Conservation (phyloP, 2,888 invertebrate species). For the Axea sp. region DNA sequence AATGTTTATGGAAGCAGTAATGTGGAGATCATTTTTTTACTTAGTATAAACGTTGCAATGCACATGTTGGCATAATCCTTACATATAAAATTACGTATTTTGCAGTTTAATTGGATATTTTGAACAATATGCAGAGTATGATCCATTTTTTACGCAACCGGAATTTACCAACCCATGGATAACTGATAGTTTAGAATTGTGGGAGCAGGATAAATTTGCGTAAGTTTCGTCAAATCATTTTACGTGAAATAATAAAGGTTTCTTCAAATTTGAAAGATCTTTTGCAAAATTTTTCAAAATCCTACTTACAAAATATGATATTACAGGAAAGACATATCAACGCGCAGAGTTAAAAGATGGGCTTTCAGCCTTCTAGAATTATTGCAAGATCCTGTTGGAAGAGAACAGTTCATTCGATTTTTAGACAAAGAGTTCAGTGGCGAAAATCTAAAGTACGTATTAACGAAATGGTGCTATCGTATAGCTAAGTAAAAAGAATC, state of each 20-base stretch:
- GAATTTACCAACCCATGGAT: constrained; percentile 99
- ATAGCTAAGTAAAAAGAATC: no score
- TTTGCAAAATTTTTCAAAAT: no score
- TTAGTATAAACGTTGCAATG: no score
- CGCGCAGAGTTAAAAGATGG: constrained; percentile 97
- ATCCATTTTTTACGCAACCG: constrained; percentile 94
- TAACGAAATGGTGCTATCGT: no score
- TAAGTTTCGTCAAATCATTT: no score
- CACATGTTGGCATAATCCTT: no score
- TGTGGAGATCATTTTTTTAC: no score
- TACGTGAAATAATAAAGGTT: no score
- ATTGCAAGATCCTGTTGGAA: constrained; percentile 95
- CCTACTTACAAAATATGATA: no score
- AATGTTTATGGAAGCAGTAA: no score
- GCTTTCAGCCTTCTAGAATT: constrained; percentile 97
- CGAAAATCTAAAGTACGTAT: constrained; percentile 98
- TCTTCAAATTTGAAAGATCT: no score
- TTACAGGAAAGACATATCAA: constrained; percentile 92
- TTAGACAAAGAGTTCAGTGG: constrained; percentile 99
- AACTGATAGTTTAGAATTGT: constrained; percentile 95
- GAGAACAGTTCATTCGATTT: constrained; percentile 97
- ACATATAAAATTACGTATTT: constrained; percentile 34
- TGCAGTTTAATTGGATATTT: constrained; percentile 91
- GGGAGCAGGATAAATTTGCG: constrained; percentile 97
- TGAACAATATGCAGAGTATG: constrained; percentile 98